phyloP scores from a whole-genome alignment of 2,888 invertebrate genomes.

The Drosophila demipolita region DNA sequence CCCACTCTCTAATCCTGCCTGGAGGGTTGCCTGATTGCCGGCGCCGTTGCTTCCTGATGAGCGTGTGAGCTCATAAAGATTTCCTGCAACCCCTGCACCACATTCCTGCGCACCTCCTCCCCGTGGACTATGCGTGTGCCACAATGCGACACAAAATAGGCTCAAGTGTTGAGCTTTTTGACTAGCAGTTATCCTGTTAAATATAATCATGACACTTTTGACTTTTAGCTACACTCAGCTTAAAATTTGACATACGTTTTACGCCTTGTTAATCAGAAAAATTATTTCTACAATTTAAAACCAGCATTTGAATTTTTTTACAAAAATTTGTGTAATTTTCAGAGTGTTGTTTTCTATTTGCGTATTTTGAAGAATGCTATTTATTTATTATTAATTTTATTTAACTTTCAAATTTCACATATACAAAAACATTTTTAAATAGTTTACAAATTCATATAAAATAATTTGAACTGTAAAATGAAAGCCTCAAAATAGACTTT shows the following conservation, averaged over 20 bases:
- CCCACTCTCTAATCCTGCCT: neutral
- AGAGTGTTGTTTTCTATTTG: no score
- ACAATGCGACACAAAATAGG: constrained; percentile 2
- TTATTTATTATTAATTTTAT: no score
- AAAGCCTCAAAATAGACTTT: no score
- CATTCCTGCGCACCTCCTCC: neutral
- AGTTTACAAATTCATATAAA: no score
- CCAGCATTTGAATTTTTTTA: no score
- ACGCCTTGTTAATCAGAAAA: neutral
- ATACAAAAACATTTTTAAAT: no score
- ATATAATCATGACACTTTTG: neutral
- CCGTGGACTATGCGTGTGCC: constrained; percentile 37
- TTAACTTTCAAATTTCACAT: no score
- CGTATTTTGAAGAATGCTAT: no score
- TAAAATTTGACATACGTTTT: neutral
- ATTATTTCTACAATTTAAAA: neutral
- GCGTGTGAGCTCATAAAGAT: constrained; percentile 78
- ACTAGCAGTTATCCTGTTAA: constrained; percentile 35
- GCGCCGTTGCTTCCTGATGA: constrained; percentile 73
- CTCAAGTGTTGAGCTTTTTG: neutral
- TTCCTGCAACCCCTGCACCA: constrained; percentile 55
- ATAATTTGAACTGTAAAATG: no score
- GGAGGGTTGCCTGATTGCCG: constrained; percentile 63
- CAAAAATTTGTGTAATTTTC: no score
- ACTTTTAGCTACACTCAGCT: neutral